These are phyloP conservation scores for Cyprinus carpio DNA, from an alignment of 2,113 vertebrate species.

Conservation along the genomic window DNA sequence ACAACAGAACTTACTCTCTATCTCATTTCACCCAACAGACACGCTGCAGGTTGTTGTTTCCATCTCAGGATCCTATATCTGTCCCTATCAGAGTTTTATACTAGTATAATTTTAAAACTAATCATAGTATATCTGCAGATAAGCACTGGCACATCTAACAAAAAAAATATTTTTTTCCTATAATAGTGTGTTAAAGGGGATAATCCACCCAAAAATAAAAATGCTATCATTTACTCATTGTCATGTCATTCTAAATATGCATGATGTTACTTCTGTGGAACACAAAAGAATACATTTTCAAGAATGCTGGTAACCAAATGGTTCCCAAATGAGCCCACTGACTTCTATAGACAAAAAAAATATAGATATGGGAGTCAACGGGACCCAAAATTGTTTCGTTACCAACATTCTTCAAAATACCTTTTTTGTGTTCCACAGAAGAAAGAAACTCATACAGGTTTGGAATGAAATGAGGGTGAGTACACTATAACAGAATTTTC, in stretches of 20 bases:
- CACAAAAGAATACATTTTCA: neutral
- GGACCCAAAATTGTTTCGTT: neutral
- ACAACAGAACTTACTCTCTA: conserved; percentile 2
- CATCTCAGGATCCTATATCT: neutral
- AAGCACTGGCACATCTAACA: neutral
- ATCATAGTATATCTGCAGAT: neutral
- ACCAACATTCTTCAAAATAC: neutral
- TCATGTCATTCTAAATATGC: neutral
- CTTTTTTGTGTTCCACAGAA: neutral
- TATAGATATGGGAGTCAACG: neutral
- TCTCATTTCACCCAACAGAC: neutral
- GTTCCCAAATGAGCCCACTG: neutral
- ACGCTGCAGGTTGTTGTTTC: neutral
- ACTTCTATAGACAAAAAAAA: neutral
- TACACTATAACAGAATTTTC: neutral
- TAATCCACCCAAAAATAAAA: neutral
- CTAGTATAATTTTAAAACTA: neutral
- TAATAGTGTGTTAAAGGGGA: neutral
- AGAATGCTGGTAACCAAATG: neutral
- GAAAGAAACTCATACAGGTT: neutral
- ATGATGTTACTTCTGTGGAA: neutral
- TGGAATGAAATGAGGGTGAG: neutral
- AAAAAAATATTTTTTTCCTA: neutral
- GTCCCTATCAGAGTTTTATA: neutral
- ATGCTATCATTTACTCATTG: neutral